Evolutionary conservation across 2,797 vertebrate genomes (phyloP).

Genomic region (Argentina silus): DNA sequence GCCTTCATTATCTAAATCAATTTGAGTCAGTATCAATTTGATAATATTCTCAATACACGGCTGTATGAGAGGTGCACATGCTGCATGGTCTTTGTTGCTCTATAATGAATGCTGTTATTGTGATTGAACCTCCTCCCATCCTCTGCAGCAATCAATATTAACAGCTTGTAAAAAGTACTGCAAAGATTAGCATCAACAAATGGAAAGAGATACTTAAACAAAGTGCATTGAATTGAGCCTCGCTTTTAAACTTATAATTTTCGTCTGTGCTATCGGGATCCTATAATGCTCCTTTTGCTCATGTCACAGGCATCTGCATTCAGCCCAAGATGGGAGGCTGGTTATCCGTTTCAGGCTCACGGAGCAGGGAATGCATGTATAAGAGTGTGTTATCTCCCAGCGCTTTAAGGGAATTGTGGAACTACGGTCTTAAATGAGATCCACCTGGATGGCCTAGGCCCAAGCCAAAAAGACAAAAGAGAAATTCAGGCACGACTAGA

Average conservation of each 20-base stretch:
- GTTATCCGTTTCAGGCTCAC: constrained; percentile 32
- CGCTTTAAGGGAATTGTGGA: constrained; percentile 37
- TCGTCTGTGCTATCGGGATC: constrained; percentile 7
- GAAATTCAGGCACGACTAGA: constrained; percentile 25
- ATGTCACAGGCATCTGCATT: constrained; percentile 33
- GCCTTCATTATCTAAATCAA: constrained; percentile 82
- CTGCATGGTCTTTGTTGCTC: constrained; percentile 66
- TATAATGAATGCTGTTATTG: constrained; percentile 83
- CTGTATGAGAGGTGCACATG: constrained; percentile 52
- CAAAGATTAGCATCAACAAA: constrained; percentile 70
- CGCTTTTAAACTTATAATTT: constrained; percentile 20
- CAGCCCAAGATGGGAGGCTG: constrained; percentile 1
- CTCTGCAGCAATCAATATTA: constrained; percentile 80
- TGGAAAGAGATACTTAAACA: constrained; percentile 75
- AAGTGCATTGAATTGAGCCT: constrained; percentile 60
- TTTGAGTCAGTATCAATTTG: constrained; percentile 83
- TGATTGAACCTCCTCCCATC: constrained; percentile 75
- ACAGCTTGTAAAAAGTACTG: constrained; percentile 77
- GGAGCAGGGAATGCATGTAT: constrained; percentile 29
- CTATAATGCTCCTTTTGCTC: constrained; percentile 30
- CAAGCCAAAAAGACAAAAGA: constrained; percentile 47
- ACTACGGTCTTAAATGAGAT: constrained; percentile 43
- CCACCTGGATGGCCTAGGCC: constrained; percentile 62
- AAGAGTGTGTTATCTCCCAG: constrained; percentile 52
- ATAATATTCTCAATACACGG: constrained; percentile 74